Base-by-base conservation (phyloP, 2,888 invertebrate genomes). In the Platyscelio sp. region DNA sequence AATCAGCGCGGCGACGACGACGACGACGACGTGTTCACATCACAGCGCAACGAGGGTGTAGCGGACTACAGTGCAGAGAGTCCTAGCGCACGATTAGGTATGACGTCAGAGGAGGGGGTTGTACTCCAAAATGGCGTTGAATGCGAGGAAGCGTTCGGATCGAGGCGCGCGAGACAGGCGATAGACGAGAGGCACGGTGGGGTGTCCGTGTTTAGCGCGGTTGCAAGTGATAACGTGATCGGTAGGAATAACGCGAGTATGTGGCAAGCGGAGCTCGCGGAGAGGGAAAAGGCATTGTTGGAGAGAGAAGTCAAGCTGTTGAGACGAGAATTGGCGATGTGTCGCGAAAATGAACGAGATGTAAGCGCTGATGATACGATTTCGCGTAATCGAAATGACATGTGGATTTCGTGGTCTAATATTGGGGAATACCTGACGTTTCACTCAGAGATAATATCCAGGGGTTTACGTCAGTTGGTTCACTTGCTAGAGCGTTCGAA, bases 241-340 rank as follows among this genome's bases (percentile, higher is more conserved):
- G n/a, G 46, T 6, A 46, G 20, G 9, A 33, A 9, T 46, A 6
- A 46, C 46, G 15, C 15, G 46, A 15, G n/a, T 15, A 15, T 5
- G 54, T 54, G 54, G 54, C 54, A 22, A 54, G 4, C 24, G 54
- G 26, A 54, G 24, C 54, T 54, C 20, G 54, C 54, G 54, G 54
- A 54, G 54, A 54, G 26, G 22, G 54, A 54, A 15, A 54, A 54
- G 15, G 26, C 54, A 5, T 24, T 20, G 22, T 54, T 54, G 54
- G 54, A 54, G 15, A 54, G 54, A 22, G 54, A 54, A 15, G 54
- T 54, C 54, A 22, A 11, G 54, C 54, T 54, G 24, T n/a, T 54
- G 11, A 54, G 54, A n/a, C 54, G 54, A n/a, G 54, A 54, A 22
- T 9, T 54, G 54, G 46, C 46, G 46, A 18, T 46, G 46, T 46